phyloP scores from a whole-genome alignment of 2,888 invertebrate genomes.

The Lycaena phlaeas region DNA sequence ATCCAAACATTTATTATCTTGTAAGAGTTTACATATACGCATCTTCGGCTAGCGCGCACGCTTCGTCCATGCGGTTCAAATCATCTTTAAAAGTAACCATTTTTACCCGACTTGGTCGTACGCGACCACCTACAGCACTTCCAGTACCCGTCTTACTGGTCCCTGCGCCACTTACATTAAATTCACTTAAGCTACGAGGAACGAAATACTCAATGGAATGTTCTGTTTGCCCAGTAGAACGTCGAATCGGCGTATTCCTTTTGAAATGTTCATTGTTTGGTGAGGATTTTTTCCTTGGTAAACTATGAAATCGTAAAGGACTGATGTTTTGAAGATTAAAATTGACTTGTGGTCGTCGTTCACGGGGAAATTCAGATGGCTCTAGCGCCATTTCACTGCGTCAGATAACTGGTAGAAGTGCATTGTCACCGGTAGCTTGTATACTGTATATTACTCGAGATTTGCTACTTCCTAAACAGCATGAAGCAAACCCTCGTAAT shows the following conservation, averaged over 20 bases:
- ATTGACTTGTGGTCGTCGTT: constrained; percentile 43
- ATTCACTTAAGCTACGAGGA: constrained; percentile 87
- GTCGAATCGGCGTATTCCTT: constrained; percentile 77
- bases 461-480: constrained; percentile 37
- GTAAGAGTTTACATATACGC: constrained; percentile 85
- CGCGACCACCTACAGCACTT: constrained; percentile 18
- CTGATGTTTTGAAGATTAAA: constrained; percentile 50
- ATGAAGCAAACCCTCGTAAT: constrained; percentile 28
- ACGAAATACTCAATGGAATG: constrained; percentile 86
- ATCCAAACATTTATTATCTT: constrained; percentile 5
- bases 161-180: constrained; percentile 80
- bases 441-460: constrained; percentile 51
- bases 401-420: constrained; percentile 70
- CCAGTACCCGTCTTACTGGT: constrained; percentile 30
- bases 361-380: constrained; percentile 39
- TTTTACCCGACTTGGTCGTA: constrained; percentile 23
- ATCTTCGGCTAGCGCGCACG: constrained; percentile 72
- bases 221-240: constrained; percentile 70
- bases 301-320: constrained; percentile 69
- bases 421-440: constrained; percentile 63
- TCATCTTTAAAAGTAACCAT: constrained; percentile 25
- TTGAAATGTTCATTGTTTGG: constrained; percentile 68
- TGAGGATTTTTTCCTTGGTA: constrained; percentile 64
- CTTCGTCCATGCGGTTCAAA: constrained; percentile 33
- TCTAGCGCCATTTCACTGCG: constrained; percentile 55